Percentiles rank a stretch among this genome's conserved stretches.
Evolutionary conservation across 2,113 vertebrate genomes (phyloP).

Genomic region (Eidolon helvum): DNA sequence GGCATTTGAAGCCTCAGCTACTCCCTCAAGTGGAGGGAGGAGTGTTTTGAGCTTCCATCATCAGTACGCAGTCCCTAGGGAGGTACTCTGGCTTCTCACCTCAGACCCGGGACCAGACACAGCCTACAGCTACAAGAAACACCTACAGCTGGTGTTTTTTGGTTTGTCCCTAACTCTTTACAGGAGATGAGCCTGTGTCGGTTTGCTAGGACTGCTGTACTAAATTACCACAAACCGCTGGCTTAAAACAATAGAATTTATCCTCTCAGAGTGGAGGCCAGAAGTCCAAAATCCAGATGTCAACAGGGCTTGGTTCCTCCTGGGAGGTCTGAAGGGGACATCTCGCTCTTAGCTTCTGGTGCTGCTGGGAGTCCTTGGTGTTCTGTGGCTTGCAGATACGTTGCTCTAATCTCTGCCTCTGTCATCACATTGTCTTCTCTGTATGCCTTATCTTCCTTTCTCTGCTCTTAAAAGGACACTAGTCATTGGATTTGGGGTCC

Average conservation of each 20-base stretch:
- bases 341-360: background rate
- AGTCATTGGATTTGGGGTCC: background rate
- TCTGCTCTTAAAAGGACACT: background rate
- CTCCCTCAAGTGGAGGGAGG: background rate
- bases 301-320: background rate
- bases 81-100: background rate
- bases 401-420: background rate
- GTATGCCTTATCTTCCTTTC: background rate
- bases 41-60: background rate
- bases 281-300: background rate
- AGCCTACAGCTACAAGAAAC: background rate
- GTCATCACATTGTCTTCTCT: background rate
- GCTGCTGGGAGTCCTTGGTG: background rate
- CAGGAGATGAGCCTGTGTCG: background rate
- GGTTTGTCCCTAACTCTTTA: background rate
- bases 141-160: background rate
- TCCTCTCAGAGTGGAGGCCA: background rate
- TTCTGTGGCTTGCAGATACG: background rate
- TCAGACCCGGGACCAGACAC: background rate
- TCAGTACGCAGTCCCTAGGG: background rate
- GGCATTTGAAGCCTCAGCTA: background rate
- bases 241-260: background rate
- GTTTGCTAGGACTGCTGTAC: background rate
- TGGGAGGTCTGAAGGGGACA: background rate
- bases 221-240: background rate